Conservation (phyloP, 2,797 vertebrate species). For the Channa striata region DNA sequence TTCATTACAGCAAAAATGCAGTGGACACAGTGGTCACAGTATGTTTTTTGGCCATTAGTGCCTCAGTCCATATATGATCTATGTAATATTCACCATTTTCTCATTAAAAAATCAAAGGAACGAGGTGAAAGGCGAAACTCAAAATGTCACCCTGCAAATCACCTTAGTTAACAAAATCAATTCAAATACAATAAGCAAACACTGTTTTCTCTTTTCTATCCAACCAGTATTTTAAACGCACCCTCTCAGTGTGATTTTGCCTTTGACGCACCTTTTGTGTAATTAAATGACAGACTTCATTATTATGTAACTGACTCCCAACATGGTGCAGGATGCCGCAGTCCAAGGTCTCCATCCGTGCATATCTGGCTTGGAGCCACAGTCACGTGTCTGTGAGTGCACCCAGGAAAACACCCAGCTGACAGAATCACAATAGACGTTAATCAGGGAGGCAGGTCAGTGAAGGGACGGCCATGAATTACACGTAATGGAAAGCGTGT, state of each 20-base stretch:
- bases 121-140: not conserved
- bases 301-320: conserved; percentile 41
- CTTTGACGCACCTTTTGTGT: conserved; percentile 34
- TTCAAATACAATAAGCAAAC: conserved; percentile 17
- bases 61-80: not conserved
- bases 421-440: conserved; percentile 54
- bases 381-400: conserved; percentile 43
- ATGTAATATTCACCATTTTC: not conserved
- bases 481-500: conserved; percentile 13
- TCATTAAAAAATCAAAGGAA: not conserved
- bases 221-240: not conserved
- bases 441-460: conserved; percentile 44
- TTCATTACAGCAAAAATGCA: too few species aligned
- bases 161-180: conserved; percentile 17
- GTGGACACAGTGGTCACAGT: too few species aligned
- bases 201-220: not conserved
- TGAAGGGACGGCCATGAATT: conserved; percentile 52
- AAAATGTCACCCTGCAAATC: not conserved
- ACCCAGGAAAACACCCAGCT: conserved; percentile 31
- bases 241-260: conserved; percentile 7
- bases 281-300: conserved; percentile 45
- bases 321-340: conserved; percentile 18
- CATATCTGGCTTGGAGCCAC: conserved; percentile 15
- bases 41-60: too few species aligned
- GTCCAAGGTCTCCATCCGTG: conserved; percentile 29